These are phyloP conservation scores for Oryzias dopingdopingensis DNA, from an alignment of 2,797 vertebrate species.

Conservation along the genomic window DNA sequence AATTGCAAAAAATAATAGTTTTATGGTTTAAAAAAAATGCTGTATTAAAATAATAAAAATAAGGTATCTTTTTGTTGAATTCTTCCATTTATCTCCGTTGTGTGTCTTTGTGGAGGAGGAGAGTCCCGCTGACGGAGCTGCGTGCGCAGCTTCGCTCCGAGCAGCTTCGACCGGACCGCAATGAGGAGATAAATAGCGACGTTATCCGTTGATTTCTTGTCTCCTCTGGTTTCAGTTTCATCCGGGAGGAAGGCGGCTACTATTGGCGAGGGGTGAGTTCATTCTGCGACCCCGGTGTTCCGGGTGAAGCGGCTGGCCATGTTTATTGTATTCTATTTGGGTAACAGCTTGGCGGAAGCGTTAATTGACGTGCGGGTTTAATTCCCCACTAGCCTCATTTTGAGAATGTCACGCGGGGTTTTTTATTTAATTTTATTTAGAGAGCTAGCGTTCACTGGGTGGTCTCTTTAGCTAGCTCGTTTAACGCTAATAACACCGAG, in stretches of 20 bases:
- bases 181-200: constrained; percentile 59
- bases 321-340: neutral
- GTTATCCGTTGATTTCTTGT: constrained; percentile 33
- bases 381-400: neutral
- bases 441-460: constrained; percentile 28
- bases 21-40: no score
- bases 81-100: neutral
- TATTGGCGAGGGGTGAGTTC: constrained; percentile 45
- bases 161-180: constrained; percentile 50
- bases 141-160: constrained; percentile 73
- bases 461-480: no score
- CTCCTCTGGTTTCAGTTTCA: neutral
- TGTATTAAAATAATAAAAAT: no score
- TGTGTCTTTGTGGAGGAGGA: constrained; percentile 2
- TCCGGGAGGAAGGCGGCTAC: no score
- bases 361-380: neutral
- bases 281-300: neutral
- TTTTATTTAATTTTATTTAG: neutral
- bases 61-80: no score
- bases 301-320: neutral
- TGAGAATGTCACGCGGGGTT: neutral
- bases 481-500: constrained; percentile 4
- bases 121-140: constrained; percentile 53
- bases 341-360: neutral
- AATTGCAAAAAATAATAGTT: no score